phyloP scores from a whole-genome alignment of 1,140 invertebrate genomes.

The Drosophila parabipectinata region DNA sequence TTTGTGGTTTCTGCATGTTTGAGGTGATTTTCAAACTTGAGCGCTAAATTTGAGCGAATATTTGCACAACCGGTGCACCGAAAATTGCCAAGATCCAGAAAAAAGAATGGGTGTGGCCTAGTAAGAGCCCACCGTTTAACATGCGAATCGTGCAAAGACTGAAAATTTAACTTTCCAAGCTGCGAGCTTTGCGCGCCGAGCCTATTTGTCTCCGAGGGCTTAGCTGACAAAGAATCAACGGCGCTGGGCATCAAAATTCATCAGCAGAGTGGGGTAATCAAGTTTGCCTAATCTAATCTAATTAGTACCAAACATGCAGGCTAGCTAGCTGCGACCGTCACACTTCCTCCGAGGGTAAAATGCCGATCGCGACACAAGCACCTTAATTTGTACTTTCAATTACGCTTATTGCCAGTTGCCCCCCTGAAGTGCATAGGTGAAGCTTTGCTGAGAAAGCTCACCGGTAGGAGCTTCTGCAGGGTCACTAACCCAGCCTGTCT shows the following conservation, averaged over 20 bases:
- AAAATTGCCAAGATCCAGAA: constrained; percentile 9
- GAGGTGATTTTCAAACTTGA: neutral
- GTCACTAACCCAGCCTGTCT: constrained; percentile 22
- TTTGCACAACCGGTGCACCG: constrained; percentile 16
- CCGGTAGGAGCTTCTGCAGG: constrained; percentile 9
- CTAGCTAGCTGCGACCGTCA: constrained; percentile 26
- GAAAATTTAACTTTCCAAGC: constrained; percentile 2
- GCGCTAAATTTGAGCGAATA: neutral
- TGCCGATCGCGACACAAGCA: constrained; percentile 2
- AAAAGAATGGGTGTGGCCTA: constrained; percentile 27
- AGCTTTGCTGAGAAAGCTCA: constrained; percentile 29
- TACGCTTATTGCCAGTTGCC: constrained; percentile 18
- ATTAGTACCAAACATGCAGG: constrained; percentile 42
- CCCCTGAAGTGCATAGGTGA: constrained; percentile 23
- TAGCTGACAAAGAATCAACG: constrained; percentile 26
- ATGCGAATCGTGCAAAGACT: neutral
- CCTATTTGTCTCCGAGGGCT: constrained; percentile 8
- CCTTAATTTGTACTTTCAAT: constrained; percentile 24
- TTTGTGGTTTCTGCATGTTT: constrained; percentile 50
- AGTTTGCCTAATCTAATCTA: constrained; percentile 71
- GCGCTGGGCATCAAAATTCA: constrained; percentile 8
- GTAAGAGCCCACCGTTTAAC: constrained; percentile 11
- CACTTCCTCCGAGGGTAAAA: constrained; percentile 2
- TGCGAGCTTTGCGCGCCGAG: constrained; percentile 32
- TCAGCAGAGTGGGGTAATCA: constrained; percentile 47